Conservation (phyloP, 2,797 vertebrate genomes). For the Glyptemys insculpta region DNA sequence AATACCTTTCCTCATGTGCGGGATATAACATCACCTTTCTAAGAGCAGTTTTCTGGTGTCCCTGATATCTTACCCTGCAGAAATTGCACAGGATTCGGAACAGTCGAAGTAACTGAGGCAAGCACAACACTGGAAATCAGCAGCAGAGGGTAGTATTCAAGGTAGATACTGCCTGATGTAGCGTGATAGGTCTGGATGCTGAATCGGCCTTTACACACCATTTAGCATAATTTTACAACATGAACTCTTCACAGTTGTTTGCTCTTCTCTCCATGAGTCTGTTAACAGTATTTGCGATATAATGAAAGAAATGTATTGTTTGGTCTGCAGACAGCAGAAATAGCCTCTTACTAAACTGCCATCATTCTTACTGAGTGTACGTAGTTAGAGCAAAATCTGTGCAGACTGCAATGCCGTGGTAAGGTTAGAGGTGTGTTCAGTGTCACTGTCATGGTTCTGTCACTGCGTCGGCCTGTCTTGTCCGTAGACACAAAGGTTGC, state of each 20-base stretch:
- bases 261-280: neutral
- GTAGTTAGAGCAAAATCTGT: neutral
- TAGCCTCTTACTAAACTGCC: neutral
- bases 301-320: neutral
- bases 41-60: neutral
- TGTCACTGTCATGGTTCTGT: neutral
- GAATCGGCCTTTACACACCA: neutral
- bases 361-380: neutral
- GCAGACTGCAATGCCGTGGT: neutral
- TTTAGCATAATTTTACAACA: neutral
- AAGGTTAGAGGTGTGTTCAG: too few relatives aligned
- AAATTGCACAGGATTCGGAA: neutral
- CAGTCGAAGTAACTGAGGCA: neutral
- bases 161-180: neutral
- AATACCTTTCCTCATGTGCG: neutral
- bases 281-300: neutral
- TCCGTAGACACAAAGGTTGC: neutral
- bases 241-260: neutral
- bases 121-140: neutral
- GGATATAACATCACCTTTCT: neutral
- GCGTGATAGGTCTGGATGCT: neutral
- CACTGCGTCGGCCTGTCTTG: neutral
- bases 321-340: neutral
- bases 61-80: neutral
- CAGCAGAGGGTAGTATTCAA: neutral